Conservation (phyloP, 2,797 vertebrate genomes). For the Crenichthys baileyi region DNA sequence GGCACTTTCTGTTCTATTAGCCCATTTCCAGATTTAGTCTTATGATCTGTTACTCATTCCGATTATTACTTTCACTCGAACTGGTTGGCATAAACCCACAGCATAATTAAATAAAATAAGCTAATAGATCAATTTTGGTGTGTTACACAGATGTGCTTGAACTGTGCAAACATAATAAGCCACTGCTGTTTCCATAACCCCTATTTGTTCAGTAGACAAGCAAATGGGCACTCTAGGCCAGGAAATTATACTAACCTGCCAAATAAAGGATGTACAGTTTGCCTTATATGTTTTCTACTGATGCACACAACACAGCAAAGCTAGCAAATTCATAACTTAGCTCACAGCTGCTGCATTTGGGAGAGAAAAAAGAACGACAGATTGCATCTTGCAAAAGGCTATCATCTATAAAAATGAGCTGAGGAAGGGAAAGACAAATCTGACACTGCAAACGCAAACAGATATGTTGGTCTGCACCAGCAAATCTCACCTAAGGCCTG, state of each 20-base stretch:
- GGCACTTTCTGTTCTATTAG: constrained; percentile 56
- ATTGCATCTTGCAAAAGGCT: constrained; percentile 56
- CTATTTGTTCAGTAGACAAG: constrained; percentile 14
- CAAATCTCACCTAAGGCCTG: constrained; percentile 43
- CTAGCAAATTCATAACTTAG: constrained; percentile 39
- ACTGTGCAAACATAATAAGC: constrained; percentile 24
- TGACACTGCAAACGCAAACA: constrained; percentile 65
- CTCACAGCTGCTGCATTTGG: constrained; percentile 41
- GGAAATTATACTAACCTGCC: constrained; percentile 38
- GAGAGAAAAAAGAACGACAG: constrained; percentile 48
- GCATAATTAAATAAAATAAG: constrained; percentile 65
- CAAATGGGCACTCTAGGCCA: constrained; percentile 21
- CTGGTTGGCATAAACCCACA: constrained; percentile 67
- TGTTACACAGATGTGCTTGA: constrained; percentile 30
- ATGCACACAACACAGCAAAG: constrained; percentile 44
- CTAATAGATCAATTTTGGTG: constrained; percentile 62
- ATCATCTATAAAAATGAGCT: constrained; percentile 65
- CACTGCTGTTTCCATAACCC: constrained; percentile 13
- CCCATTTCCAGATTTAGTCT: constrained; percentile 62
- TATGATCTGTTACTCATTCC: constrained; percentile 81
- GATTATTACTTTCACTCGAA: constrained; percentile 68
- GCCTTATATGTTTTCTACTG: constrained; percentile 42
- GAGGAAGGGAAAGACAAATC: constrained; percentile 56
- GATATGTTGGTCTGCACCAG: constrained; percentile 57
- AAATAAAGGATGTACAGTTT: constrained; percentile 35